Base-by-base conservation (phyloP, 2,113 vertebrate genomes). In the Thomomys bottae region DNA sequence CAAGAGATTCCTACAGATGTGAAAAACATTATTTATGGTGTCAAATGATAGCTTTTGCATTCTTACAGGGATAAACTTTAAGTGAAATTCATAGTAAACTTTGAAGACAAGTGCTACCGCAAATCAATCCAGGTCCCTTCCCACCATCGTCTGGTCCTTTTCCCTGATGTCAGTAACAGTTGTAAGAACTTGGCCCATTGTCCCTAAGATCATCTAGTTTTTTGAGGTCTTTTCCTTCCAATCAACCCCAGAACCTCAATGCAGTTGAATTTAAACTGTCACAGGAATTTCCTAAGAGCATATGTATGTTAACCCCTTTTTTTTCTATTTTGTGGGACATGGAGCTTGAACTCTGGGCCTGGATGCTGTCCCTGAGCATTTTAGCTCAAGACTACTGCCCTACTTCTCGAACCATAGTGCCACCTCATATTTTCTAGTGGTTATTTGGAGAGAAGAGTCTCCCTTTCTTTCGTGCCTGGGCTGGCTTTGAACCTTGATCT, bases 231-330 rank as follows among this genome's bases (percentile, higher is more conserved):
- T 93, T 77, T 68, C 34, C 71, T 40, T 93, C 45, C 38, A 84
- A 0, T 88, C 90, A 90, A 88, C 40, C 28, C 10, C 28, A 93
- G 67, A 90, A 90, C 14, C 17, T 77, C 2, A 0, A 90, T 71
- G 80, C 21, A 92, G 67, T 11, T 77, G 68, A 72, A 91, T 91
- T 90, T 87, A 93, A 77, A 92, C 38, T 64, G 63, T 7, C 66
- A 6, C 5, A 73, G 42, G 34, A 73, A 54, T 88, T 87, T 96
- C 34, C 82, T 28, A 66, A 76, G 49, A 83, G 64, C 28, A 72
- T 34, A 88, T 64, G 73, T 68, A n/a, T n/a, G n/a, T n/a, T n/a
- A n/a, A n/a, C n/a, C n/a, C n/a, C n/a, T n/a, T n/a, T n/a, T n/a
- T n/a, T n/a, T n/a, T n/a, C n/a, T n/a, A n/a, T n/a, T n/a, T n/a